Conservation (phyloP, 2,888 invertebrate species). For the Lasioglossum figueresi region DNA sequence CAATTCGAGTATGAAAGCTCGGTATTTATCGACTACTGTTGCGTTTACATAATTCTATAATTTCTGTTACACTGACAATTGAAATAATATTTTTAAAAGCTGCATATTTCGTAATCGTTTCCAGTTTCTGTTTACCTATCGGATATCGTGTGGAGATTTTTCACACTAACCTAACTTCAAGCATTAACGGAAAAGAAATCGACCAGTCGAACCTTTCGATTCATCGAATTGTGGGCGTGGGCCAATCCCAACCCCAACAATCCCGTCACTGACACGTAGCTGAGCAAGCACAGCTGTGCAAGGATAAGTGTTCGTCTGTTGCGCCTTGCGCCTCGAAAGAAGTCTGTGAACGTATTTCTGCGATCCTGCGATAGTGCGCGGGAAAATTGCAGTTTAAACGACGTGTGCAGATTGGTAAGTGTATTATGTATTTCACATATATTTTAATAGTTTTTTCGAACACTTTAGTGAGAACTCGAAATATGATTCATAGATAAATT, state of each 20-base stretch:
- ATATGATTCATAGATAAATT: slow-evolving; percentile 5
- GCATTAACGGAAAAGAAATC: not conserved
- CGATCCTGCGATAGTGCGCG: not conserved
- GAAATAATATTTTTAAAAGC: no score
- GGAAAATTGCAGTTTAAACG: slow-evolving; percentile 1
- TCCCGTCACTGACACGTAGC: not conserved
- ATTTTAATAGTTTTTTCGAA: not conserved
- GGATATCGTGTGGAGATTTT: not conserved
- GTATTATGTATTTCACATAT: not conserved
- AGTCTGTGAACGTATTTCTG: not conserved
- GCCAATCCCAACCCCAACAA: not conserved
- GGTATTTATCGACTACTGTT: not conserved
- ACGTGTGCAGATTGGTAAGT: slow-evolving; percentile 15
- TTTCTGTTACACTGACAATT: not conserved
- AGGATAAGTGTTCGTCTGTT: not conserved
- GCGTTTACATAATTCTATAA: not conserved
- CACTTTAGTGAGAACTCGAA: not conserved
- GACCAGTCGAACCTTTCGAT: slow-evolving; percentile 14
- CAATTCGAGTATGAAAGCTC: not conserved
- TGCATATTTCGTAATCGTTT: not conserved
- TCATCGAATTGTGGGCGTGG: slow-evolving; percentile 10
- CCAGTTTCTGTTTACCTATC: not conserved
- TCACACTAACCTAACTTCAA: slow-evolving; percentile 22
- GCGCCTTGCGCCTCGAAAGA: not conserved
- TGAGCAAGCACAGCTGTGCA: not conserved